These are phyloP conservation scores for Agrochola litura DNA, from an alignment of 2,888 invertebrate genomes.

Conservation along the genomic window DNA sequence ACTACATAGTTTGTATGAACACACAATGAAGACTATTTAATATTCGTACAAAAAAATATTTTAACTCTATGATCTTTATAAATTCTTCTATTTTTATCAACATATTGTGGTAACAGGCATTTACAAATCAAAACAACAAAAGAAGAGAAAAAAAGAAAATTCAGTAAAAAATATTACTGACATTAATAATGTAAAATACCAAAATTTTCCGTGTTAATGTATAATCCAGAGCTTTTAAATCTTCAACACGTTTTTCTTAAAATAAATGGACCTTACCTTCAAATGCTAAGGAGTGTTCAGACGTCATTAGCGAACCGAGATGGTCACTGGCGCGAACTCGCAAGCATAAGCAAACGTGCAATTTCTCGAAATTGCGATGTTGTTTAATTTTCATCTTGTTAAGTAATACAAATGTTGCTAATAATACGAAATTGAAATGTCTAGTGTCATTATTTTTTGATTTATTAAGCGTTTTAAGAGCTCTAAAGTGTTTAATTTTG, in stretches of 20 bases:
- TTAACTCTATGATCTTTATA: background rate
- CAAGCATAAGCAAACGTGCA: slow-evolving; percentile 12
- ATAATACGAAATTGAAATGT: slow-evolving; percentile 41
- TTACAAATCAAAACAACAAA: slow-evolving; percentile 11
- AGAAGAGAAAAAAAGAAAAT: slow-evolving; percentile 6
- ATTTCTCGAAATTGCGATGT: slow-evolving; percentile 29
- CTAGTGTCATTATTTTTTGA: slow-evolving; percentile 34
- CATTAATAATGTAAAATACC: slow-evolving; percentile 26
- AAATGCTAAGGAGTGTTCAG: slow-evolving; percentile 31
- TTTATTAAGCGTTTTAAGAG: slow-evolving; percentile 22
- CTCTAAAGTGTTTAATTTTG: slow-evolving; percentile 14
- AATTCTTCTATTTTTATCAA: background rate
- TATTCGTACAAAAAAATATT: background rate
- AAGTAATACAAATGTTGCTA: slow-evolving; percentile 18
- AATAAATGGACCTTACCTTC: slow-evolving; percentile 36
- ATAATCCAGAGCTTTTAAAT: slow-evolving; percentile 32
- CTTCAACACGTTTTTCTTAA: slow-evolving; percentile 28
- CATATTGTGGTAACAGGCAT: background rate
- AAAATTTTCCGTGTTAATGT: slow-evolving; percentile 21
- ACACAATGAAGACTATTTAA: background rate
- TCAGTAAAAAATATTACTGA: slow-evolving; percentile 7
- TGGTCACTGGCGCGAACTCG: slow-evolving; percentile 18
- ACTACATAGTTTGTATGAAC: background rate
- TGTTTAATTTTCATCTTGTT: slow-evolving; percentile 25
- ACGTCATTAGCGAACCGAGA: background rate